A percentile compares a stretch with the other conserved stretches of the same genome.
Conservation (phyloP, 2,797 vertebrate species). For the Channallabes apus region DNA sequence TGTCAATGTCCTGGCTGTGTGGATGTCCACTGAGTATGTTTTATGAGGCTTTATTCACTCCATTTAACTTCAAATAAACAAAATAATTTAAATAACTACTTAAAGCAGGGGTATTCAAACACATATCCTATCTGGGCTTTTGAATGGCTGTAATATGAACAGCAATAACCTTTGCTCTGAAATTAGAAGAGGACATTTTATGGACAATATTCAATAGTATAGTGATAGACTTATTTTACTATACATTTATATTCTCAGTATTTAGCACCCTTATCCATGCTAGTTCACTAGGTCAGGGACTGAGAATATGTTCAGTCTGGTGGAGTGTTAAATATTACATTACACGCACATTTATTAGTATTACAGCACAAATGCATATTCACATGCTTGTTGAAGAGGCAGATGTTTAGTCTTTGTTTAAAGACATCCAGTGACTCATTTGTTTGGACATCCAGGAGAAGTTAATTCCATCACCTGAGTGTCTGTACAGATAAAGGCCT, state of each 20-base stretch:
- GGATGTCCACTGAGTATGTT: neutral
- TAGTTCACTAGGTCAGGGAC: neutral
- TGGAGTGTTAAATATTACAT: neutral
- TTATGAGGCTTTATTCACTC: neutral
- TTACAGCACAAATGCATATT: neutral
- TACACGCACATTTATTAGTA: no score
- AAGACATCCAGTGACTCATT: neutral
- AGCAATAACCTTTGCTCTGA: neutral
- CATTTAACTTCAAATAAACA: neutral
- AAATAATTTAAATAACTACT: neutral
- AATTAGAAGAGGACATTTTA: neutral
- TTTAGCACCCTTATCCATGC: neutral
- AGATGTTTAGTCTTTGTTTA: neutral
- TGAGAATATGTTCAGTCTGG: neutral
- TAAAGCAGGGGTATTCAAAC: neutral
- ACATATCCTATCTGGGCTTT: neutral
- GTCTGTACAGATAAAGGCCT: neutral
- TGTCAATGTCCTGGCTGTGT: conserved; percentile 2
- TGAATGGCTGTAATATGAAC: neutral
- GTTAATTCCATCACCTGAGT: neutral
- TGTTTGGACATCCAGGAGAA: neutral
- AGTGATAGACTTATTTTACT: neutral
- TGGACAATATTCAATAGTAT: neutral
- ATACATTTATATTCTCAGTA: neutral
- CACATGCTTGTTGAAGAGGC: neutral